Percentiles rank a stretch among this genome's conserved stretches.
These are phyloP conservation scores for Cosmopolites sordidus DNA, from an alignment of 2,888 invertebrate genomes.

Conservation along the genomic window DNA sequence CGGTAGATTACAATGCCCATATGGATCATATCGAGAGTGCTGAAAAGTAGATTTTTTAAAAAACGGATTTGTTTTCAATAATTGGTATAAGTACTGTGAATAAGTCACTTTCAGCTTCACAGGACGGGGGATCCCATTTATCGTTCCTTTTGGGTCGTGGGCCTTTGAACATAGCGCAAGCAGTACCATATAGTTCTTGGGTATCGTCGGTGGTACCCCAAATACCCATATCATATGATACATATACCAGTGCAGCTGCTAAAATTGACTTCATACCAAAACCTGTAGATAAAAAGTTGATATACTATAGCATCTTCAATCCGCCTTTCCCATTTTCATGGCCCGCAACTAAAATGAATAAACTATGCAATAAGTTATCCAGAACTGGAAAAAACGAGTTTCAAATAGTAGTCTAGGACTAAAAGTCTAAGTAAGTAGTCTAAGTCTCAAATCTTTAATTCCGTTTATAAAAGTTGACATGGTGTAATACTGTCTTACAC, in stretches of 20 bases:
- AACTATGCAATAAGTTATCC: too few species aligned
- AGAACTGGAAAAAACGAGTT: too few species aligned
- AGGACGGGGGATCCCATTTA: constrained; percentile 35
- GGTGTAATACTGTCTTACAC: too few species aligned
- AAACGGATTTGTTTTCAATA: background rate
- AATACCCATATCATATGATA: constrained; percentile 47
- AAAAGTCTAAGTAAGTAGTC: too few species aligned
- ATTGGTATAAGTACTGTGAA: constrained; percentile 4
- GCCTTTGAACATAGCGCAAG: constrained; percentile 30
- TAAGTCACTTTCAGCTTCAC: constrained; percentile 36
- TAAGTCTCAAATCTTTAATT: too few species aligned
- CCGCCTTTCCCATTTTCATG: too few species aligned
- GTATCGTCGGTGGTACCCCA: constrained; percentile 48
- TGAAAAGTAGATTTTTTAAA: constrained; percentile 15
- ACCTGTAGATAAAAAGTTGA: too few species aligned
- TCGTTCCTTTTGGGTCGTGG: constrained; percentile 21
- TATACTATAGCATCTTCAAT: too few species aligned
- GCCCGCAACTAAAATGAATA: too few species aligned
- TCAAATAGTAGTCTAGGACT: too few species aligned
- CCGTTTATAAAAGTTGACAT: too few species aligned
- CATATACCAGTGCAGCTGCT: constrained; percentile 45
- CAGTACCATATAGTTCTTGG: constrained; percentile 42
- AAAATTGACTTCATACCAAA: constrained; percentile 44
- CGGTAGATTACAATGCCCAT: constrained; percentile 30
- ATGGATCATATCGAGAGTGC: constrained; percentile 29